Conservation (phyloP, 2,888 invertebrate species). For the Noctua janthina region DNA sequence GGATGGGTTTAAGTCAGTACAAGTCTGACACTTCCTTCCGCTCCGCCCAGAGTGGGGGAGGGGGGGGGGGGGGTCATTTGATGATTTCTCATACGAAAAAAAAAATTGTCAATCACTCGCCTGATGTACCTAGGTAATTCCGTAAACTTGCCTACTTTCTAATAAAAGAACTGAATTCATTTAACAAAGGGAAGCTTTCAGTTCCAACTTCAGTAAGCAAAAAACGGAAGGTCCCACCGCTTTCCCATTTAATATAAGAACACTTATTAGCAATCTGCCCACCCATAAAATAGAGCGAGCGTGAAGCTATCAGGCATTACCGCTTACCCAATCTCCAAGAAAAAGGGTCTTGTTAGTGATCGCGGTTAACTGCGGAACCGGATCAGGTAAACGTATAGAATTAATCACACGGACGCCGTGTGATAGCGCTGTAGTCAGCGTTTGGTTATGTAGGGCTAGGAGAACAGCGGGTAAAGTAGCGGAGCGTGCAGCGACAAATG, state of each 20-base stretch:
- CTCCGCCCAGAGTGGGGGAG: too few relatives aligned
- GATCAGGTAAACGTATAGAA: constrained; percentile 87
- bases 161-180: background rate
- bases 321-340: constrained; percentile 70
- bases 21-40: too few relatives aligned
- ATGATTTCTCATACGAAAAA: too few relatives aligned
- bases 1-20: too few relatives aligned
- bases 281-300: constrained; percentile 60
- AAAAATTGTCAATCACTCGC: background rate
- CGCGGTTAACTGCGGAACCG: constrained; percentile 81
- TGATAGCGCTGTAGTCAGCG: constrained; percentile 84
- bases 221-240: constrained; percentile 11
- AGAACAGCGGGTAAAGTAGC: constrained; percentile 47
- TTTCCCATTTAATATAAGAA: constrained; percentile 46
- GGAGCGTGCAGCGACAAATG: background rate
- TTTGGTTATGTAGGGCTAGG: constrained; percentile 73
- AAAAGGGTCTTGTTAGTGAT: constrained; percentile 76
- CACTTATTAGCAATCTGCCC: constrained; percentile 63
- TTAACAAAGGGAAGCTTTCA: background rate
- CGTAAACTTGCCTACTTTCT: background rate
- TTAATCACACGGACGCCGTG: constrained; percentile 87
- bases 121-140: background rate
- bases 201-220: background rate
- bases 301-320: constrained; percentile 65
- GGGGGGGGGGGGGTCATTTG: too few relatives aligned